These are phyloP conservation scores for Brevimyrus niger DNA, from an alignment of 2,113 vertebrate species.

Conservation along the genomic window DNA sequence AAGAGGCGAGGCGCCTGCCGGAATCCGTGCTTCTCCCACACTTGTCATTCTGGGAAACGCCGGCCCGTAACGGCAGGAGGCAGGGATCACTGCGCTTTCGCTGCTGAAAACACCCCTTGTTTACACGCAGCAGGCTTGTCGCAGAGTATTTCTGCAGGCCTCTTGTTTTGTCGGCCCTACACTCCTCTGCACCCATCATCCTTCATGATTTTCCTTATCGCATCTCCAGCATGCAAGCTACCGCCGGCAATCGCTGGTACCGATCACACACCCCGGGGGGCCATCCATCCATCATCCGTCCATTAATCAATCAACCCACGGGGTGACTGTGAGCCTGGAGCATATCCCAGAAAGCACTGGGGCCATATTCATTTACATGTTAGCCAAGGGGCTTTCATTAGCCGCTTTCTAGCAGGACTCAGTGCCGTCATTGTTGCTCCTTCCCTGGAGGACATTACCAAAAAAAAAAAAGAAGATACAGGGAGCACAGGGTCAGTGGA, in stretches of 20 bases:
- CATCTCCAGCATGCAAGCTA: not conserved
- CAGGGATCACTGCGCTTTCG: not conserved
- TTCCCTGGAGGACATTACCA: not conserved
- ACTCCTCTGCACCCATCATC: not conserved
- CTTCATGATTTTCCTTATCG: not conserved
- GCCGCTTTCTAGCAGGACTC: not conserved
- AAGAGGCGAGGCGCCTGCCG: not conserved
- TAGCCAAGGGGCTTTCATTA: not conserved
- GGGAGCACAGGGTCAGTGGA: not conserved
- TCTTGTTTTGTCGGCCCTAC: not conserved
- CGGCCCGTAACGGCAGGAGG: not conserved
- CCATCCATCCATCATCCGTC: not conserved
- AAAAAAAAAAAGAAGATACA: not conserved
- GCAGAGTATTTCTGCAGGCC: not conserved
- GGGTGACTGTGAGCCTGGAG: not conserved
- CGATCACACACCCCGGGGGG: not conserved
- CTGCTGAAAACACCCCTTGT: not conserved
- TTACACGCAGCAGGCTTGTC: not conserved
- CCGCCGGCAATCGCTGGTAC: not conserved
- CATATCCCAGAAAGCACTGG: not conserved
- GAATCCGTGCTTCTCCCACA: not conserved
- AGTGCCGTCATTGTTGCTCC: not conserved
- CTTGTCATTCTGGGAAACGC: not conserved
- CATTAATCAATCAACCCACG: not conserved
- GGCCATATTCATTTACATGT: not conserved